Evolutionary conservation across 2,113 vertebrate species (phyloP).

Genomic region (Pseudorectes ferrugineus): DNA sequence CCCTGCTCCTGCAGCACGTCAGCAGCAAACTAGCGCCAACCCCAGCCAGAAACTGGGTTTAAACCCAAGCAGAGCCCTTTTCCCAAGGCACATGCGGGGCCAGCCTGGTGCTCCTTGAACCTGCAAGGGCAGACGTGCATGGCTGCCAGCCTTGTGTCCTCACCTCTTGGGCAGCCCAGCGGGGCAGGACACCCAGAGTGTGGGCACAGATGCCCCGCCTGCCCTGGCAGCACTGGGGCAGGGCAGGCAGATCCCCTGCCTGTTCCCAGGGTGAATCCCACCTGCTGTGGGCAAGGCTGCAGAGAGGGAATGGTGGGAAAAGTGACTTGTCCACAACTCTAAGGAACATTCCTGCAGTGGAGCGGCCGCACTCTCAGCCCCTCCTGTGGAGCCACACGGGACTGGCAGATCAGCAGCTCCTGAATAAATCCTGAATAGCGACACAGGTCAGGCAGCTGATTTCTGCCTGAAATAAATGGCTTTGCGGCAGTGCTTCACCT

Average conservation of each 20-base stretch:
- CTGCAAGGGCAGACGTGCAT: fast-evolving
- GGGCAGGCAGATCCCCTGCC: background rate
- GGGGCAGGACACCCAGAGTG: fast-evolving
- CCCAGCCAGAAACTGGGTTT: background rate
- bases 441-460: background rate
- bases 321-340: fast-evolving
- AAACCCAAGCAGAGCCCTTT: background rate
- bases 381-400: background rate
- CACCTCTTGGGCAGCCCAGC: background rate
- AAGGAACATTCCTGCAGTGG: background rate
- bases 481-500: background rate
- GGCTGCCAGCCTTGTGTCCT: background rate
- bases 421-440: background rate
- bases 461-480: background rate
- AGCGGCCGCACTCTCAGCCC: background rate
- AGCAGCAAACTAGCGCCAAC: background rate
- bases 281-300: fast-evolving
- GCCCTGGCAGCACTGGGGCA: background rate
- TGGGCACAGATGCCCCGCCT: background rate
- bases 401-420: background rate
- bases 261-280: background rate
- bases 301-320: fast-evolving
- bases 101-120: background rate
- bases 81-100: fast-evolving
- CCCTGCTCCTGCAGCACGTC: background rate